Evolutionary conservation across 1,140 invertebrate species (phyloP).

Genomic region (Drosophila arawakana): DNA sequence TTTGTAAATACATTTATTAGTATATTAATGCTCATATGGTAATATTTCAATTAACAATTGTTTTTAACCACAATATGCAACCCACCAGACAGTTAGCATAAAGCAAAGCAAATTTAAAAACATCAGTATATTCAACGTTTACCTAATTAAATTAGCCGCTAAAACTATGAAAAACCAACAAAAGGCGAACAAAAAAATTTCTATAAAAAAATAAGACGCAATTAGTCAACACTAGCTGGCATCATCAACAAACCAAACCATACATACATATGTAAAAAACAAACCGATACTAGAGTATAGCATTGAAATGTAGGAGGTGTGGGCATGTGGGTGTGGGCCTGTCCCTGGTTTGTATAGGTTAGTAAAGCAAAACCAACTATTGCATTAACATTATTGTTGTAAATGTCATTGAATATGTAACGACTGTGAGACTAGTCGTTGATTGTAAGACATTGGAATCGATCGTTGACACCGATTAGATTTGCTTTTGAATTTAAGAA

Average conservation of each 20-base stretch:
- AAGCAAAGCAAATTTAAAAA: conserved; percentile 14
- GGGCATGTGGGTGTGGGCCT: conserved; percentile 19
- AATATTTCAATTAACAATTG: background rate
- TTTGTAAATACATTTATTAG: conserved; percentile 5
- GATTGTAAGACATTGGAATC: conserved; percentile 28
- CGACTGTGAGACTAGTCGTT: conserved; percentile 1
- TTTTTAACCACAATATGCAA: background rate
- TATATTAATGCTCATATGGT: background rate
- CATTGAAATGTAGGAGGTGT: conserved; percentile 31
- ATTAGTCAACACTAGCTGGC: conserved; percentile 57
- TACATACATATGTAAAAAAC: conserved; percentile 44
- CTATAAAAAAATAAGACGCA: conserved; percentile 65
- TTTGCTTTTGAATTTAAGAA: conserved; percentile 11
- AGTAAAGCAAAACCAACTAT: conserved; percentile 35
- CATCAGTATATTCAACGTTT: conserved; percentile 25
- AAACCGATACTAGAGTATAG: conserved; percentile 17
- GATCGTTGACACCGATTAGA: conserved; percentile 36
- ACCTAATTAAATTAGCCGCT: conserved; percentile 12
- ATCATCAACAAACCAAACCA: conserved; percentile 45
- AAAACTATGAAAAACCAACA: conserved; percentile 31
- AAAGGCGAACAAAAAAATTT: background rate
- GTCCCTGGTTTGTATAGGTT: conserved; percentile 22
- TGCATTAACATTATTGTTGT: conserved; percentile 43
- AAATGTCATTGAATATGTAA: conserved; percentile 29
- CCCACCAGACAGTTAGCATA: background rate